Conservation (phyloP, 2,113 vertebrate genomes). For the Podilymbus podiceps region DNA sequence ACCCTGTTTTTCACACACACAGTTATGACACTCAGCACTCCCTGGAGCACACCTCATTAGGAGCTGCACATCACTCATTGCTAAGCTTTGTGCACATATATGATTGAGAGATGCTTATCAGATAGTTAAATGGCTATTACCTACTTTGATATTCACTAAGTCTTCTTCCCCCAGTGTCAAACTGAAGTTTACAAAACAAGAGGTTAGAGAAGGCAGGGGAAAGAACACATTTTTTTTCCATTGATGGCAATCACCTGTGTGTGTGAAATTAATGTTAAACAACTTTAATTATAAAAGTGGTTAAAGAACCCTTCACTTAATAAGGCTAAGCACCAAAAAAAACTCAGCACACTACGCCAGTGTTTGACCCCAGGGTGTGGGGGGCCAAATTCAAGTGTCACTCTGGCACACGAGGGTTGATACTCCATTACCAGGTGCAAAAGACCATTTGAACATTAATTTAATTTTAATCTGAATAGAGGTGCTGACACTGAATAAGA, state of each 20-base stretch:
- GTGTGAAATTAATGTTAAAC: background rate
- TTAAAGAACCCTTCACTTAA: background rate
- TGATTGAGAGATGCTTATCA: background rate
- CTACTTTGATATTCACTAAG: background rate
- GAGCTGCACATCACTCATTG: background rate
- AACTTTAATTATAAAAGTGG: background rate
- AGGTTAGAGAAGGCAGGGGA: background rate
- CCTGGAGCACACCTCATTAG: background rate
- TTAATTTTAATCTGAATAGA: background rate
- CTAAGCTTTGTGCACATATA: background rate
- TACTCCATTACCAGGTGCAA: background rate
- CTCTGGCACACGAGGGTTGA: fast-evolving
- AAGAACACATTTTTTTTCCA: background rate
- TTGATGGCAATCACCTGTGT: background rate
- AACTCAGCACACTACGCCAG: background rate
- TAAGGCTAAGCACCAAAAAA: background rate
- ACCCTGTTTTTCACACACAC: background rate
- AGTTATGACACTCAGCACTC: background rate
- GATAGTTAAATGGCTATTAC: background rate
- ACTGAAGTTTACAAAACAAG: background rate
- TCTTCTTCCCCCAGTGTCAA: background rate
- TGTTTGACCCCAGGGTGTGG: background rate
- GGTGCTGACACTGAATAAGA: background rate
- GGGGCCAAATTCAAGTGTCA: background rate
- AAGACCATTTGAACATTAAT: background rate